phyloP scores from a whole-genome alignment of 2,888 invertebrate genomes.

The Limnephilus auricula region DNA sequence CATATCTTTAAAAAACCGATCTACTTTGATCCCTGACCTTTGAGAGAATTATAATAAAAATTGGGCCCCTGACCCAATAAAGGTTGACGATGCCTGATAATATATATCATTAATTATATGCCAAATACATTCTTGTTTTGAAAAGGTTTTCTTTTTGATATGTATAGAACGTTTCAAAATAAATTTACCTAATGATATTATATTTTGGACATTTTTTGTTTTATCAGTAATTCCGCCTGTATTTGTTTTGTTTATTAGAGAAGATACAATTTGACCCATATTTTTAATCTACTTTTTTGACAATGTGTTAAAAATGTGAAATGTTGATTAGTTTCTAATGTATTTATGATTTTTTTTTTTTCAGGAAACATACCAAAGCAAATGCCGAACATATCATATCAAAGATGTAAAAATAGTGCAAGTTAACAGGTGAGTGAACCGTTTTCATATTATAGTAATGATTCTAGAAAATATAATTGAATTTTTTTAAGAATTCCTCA shows the following conservation, averaged over 20 bases:
- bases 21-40: no score
- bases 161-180: neutral
- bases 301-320: neutral
- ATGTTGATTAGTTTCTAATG: neutral
- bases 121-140: neutral
- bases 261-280: neutral
- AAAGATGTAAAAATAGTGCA: constrained; percentile 78
- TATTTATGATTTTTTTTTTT: constrained; percentile 67
- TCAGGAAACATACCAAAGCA: constrained; percentile 86
- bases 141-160: neutral
- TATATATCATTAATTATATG: neutral
- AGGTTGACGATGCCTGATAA: neutral
- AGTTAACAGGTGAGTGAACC: constrained; percentile 74
- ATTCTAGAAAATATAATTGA: neutral
- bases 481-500: neutral
- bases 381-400: constrained; percentile 84
- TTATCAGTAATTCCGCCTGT: neutral
- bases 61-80: neutral
- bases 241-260: neutral
- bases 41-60: neutral
- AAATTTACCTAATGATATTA: neutral
- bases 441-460: neutral
- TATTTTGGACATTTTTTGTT: neutral
- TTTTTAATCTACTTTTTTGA: neutral
- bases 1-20: no score